Evolutionary conservation across 2,113 vertebrate species (phyloP).

Genomic region (Vicugna pacos): DNA sequence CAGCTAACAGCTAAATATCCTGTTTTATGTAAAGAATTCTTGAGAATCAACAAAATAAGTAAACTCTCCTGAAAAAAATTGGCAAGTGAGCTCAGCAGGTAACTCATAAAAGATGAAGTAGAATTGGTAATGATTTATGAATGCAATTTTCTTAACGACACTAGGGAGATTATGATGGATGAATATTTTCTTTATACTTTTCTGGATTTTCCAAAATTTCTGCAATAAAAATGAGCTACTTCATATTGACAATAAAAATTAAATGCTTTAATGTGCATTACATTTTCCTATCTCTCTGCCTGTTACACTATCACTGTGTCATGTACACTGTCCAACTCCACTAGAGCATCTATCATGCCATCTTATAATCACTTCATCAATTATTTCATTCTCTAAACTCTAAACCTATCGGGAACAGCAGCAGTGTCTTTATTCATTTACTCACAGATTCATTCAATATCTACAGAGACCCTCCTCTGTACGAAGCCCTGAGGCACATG

Average conservation of each 20-base stretch:
- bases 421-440: not conserved
- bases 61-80: constrained; percentile 14
- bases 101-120: constrained; percentile 19
- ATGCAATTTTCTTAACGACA: not conserved
- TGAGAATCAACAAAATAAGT: not conserved
- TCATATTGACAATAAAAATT: not conserved
- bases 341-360: not conserved
- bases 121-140: not conserved
- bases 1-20: not conserved
- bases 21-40: not conserved
- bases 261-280: not conserved
- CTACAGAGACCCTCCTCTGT: not conserved
- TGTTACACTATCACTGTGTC: not conserved
- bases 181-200: not conserved
- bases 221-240: not conserved
- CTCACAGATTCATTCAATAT: not conserved
- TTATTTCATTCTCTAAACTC: not conserved
- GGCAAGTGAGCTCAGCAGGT: not conserved
- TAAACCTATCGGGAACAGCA: not conserved
- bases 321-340: not conserved
- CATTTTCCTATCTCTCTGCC: not conserved
- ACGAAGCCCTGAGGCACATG: not conserved
- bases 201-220: not conserved
- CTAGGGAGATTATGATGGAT: not conserved
- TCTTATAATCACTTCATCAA: not conserved